These are phyloP conservation scores for Melanotaenia trifasciata DNA, from an alignment of 2,797 vertebrate species.

Conservation along the genomic window DNA sequence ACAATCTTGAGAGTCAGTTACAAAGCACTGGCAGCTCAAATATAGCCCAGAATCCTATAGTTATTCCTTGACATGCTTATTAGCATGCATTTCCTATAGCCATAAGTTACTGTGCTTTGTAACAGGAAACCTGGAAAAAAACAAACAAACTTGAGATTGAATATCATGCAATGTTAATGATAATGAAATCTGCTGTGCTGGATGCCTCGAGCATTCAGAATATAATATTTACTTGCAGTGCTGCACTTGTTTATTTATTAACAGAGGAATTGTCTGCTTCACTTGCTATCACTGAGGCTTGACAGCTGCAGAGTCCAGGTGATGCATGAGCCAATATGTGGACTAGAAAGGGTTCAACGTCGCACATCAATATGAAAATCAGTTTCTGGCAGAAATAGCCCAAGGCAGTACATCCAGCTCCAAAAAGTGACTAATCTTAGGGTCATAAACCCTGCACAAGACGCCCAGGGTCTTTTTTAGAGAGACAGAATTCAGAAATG, in stretches of 20 bases:
- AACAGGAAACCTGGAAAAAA: slow-evolving; percentile 46
- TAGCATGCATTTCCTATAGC: slow-evolving; percentile 46
- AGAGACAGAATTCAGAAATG: slow-evolving; percentile 81
- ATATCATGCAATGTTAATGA: slow-evolving; percentile 72
- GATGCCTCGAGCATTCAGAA: slow-evolving; percentile 57
- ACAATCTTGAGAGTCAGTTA: slow-evolving; percentile 18
- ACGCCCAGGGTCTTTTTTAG: slow-evolving; percentile 77
- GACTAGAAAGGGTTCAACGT: slow-evolving; percentile 81
- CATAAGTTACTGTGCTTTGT: slow-evolving; percentile 51
- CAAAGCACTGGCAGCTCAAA: slow-evolving; percentile 5
- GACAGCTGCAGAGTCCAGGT: slow-evolving; percentile 83
- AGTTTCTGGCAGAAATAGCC: slow-evolving; percentile 83
- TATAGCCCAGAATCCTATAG: not conserved
- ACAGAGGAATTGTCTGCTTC: slow-evolving; percentile 80
- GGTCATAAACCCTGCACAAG: slow-evolving; percentile 84
- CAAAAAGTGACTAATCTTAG: slow-evolving; percentile 84
- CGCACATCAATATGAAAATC: slow-evolving; percentile 88
- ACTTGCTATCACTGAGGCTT: slow-evolving; percentile 83
- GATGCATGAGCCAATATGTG: slow-evolving; percentile 89
- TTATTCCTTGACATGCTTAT: slow-evolving; percentile 41
- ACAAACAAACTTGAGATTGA: slow-evolving; percentile 61
- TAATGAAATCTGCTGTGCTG: slow-evolving; percentile 73
- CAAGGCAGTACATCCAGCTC: slow-evolving; percentile 78
- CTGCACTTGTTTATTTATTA: slow-evolving; percentile 85
- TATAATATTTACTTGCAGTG: slow-evolving; percentile 69